Conservation (phyloP, 2,888 invertebrate genomes). For the Antheraea yamamai region DNA sequence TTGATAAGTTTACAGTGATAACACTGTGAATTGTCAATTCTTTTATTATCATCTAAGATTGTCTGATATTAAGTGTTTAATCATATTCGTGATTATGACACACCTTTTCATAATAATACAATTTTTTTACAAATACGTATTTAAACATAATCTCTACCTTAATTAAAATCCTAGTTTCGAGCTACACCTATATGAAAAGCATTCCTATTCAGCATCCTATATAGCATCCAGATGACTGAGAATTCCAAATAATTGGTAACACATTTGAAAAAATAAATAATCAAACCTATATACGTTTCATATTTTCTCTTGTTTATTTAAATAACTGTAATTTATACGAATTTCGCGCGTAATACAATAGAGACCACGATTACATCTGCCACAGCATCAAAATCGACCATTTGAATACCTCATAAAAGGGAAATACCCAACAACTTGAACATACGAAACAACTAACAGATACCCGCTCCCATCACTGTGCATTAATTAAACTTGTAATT, state of each 20-base stretch:
- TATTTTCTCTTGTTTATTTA: too few species aligned
- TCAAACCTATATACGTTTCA: too few species aligned
- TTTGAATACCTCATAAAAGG: background rate
- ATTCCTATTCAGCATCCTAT: too few species aligned
- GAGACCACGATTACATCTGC: background rate
- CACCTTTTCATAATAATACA: background rate
- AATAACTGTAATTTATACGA: background rate
- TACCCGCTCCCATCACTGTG: too few species aligned
- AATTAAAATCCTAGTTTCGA: too few species aligned
- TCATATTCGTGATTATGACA: background rate
- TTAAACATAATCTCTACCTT: background rate
- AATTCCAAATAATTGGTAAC: too few species aligned
- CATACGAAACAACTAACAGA: background rate
- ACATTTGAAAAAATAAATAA: too few species aligned
- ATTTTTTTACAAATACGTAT: background rate
- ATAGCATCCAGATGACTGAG: too few species aligned
- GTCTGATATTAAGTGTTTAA: background rate
- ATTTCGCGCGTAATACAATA: background rate
- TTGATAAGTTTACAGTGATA: slow-evolving; percentile 5
- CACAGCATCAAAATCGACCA: background rate
- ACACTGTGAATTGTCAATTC: background rate
- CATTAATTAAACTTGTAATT: too few species aligned
- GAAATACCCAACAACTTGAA: background rate
- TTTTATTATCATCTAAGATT: background rate
- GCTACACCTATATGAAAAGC: too few species aligned